Conservation (phyloP, 2,113 vertebrate species). For the Tonatia bakeri region DNA sequence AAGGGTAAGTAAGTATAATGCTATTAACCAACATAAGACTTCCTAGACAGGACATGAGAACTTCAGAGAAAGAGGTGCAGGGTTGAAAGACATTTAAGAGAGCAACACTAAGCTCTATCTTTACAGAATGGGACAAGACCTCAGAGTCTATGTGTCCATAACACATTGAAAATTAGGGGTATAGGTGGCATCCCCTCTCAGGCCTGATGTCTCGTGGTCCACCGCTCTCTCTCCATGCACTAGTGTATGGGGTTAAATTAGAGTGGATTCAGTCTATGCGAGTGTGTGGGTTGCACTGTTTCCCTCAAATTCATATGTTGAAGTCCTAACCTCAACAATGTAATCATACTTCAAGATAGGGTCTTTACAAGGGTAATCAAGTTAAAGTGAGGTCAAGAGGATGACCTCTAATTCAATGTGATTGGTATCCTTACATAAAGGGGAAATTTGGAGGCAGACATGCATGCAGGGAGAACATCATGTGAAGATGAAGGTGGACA, state of each 20-base stretch:
- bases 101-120: not conserved
- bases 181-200: not conserved
- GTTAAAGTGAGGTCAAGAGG: not conserved
- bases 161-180: not conserved
- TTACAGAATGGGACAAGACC: not conserved
- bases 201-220: not conserved
- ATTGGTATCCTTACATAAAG: not conserved
- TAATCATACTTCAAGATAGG: not conserved
- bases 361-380: not conserved
- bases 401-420: not conserved
- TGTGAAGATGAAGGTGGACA: not conserved
- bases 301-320: not conserved
- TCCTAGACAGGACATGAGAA: not conserved
- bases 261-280: not conserved
- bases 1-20: not conserved
- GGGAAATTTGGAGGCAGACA: not conserved
- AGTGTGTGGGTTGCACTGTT: not conserved
- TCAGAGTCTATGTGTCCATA: not conserved
- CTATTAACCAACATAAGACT: not conserved
- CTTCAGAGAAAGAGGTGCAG: not conserved
- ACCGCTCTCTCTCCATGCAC: not conserved
- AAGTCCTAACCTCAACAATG: not conserved
- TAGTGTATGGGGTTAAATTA: not conserved
- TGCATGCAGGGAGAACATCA: not conserved
- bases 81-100: not conserved